Evolutionary conservation across 2,797 vertebrate genomes (phyloP).

Genomic region (Megaceryle alcyon): DNA sequence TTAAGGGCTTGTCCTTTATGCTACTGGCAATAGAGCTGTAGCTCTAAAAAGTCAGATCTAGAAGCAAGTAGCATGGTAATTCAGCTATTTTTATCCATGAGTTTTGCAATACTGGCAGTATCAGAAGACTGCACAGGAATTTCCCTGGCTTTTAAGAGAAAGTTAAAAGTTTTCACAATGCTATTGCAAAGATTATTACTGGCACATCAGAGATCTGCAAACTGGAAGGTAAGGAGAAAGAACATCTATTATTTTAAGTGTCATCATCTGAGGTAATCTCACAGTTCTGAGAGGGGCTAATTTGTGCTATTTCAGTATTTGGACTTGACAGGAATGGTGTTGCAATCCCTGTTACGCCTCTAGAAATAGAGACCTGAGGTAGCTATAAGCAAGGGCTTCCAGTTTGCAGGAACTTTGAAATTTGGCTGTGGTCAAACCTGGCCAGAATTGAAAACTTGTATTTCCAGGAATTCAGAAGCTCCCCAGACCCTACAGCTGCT

Average conservation of each 20-base stretch:
- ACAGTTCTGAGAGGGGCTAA: background rate
- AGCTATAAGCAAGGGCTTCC: background rate
- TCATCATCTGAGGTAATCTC: background rate
- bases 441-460: slow-evolving; percentile 13
- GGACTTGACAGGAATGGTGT: background rate
- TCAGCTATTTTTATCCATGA: background rate
- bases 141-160: background rate
- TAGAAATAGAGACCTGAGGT: background rate
- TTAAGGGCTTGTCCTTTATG: background rate
- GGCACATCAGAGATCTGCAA: background rate
- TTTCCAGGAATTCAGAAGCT: slow-evolving; percentile 58
- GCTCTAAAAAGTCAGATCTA: background rate
- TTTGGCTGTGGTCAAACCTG: background rate
- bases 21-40: background rate
- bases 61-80: background rate
- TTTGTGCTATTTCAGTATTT: background rate
- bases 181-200: background rate
- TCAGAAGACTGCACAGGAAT: background rate
- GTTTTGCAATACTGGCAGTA: background rate
- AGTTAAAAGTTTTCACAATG: background rate
- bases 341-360: background rate
- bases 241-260: background rate
- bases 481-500: slow-evolving; percentile 30
- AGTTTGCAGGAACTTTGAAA: background rate
- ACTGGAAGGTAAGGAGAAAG: background rate